These are phyloP conservation scores for Periplaneta americana DNA, from an alignment of 1,140 invertebrate species.

Conservation along the genomic window DNA sequence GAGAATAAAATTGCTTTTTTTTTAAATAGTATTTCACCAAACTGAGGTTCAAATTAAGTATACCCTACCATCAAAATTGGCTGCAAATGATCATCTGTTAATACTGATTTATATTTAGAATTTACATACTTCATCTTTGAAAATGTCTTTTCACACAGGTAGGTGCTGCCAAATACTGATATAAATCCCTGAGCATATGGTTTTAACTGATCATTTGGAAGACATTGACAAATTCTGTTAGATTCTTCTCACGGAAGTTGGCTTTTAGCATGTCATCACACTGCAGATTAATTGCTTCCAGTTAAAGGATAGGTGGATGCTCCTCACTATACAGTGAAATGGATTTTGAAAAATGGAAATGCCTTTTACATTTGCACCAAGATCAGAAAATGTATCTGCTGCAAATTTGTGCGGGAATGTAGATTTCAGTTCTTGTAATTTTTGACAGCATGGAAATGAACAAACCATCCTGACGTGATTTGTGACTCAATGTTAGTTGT, in stretches of 20 bases:
- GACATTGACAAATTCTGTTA: constrained; percentile 12
- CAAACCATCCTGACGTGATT: neutral
- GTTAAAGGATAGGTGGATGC: neutral
- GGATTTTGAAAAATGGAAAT: too few relatives aligned
- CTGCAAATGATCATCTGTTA: too few relatives aligned
- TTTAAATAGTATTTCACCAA: too few relatives aligned
- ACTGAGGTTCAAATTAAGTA: too few relatives aligned
- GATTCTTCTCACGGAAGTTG: neutral
- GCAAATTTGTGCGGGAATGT: constrained; percentile 1
- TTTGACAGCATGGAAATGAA: constrained; percentile 2
- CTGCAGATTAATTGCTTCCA: constrained; percentile 5
- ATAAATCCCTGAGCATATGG: constrained; percentile 1
- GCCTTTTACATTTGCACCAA: too few relatives aligned
- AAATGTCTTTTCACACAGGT: constrained; percentile 9
- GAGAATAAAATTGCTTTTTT: too few relatives aligned
- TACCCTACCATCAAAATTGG: too few relatives aligned
- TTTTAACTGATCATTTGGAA: constrained; percentile 12
- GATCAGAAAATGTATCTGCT: constrained; percentile 1
- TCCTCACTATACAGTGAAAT: constrained; percentile 8
- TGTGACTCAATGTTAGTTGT: neutral
- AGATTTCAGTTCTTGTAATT: constrained; percentile 3
- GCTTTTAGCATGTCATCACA: neutral
- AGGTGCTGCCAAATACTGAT: constrained; percentile 13
- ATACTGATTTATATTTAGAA: constrained; percentile 4
- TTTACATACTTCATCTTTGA: too few relatives aligned